These are phyloP conservation scores for Penaeus monodon DNA, from an alignment of 2,888 invertebrate genomes.

Conservation along the genomic window DNA sequence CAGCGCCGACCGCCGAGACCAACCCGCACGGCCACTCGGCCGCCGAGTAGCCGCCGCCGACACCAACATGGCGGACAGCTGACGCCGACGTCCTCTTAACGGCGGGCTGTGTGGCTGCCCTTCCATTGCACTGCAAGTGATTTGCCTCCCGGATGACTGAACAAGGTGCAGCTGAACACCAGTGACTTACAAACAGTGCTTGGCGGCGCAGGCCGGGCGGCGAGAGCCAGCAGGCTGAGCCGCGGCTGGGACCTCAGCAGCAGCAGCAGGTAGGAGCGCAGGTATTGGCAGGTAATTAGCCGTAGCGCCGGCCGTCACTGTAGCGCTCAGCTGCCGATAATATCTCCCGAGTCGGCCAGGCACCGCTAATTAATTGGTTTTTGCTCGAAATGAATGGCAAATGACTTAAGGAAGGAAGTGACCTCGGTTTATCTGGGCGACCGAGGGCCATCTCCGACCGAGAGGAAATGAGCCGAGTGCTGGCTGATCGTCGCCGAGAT, in stretches of 20 bases:
- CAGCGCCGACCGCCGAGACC: not conserved
- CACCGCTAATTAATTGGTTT: slow-evolving; percentile 41
- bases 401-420: not conserved
- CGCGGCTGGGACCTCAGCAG: not conserved
- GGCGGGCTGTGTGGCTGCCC: slow-evolving; percentile 12
- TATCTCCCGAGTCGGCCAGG: slow-evolving; percentile 25
- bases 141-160: not conserved
- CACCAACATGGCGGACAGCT: slow-evolving; percentile 54
- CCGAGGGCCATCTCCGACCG: too few species aligned
- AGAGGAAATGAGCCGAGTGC: too few species aligned
- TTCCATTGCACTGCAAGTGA: not conserved
- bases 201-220: not conserved
- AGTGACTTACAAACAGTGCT: not conserved
- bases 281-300: slow-evolving; percentile 28
- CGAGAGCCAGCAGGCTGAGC: not conserved
- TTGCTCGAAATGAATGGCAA: slow-evolving; percentile 11
- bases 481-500: not conserved
- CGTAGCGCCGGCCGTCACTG: slow-evolving; percentile 27
- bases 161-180: not conserved
- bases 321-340: slow-evolving; percentile 28
- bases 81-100: slow-evolving; percentile 16
- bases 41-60: slow-evolving; percentile 24
- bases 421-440: too few species aligned
- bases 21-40: slow-evolving; percentile 15
- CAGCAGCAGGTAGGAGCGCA: slow-evolving; percentile 5